A percentile compares a stretch with the other conserved stretches of the same genome.
Conservation (phyloP, 2,113 vertebrate genomes). For the Heterotilapia buettikoferi region DNA sequence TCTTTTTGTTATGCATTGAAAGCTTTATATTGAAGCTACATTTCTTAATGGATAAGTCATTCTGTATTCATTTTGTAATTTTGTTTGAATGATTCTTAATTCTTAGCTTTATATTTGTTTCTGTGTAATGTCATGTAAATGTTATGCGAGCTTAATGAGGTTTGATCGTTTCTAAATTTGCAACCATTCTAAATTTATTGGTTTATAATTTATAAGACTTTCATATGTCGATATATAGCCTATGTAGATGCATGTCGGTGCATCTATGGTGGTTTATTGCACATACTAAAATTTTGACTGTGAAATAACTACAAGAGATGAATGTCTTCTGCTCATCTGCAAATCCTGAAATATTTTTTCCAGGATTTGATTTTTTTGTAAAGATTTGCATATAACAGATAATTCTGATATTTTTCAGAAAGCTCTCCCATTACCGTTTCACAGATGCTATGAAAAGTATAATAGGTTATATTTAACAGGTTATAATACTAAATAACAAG, state of each 20-base stretch:
- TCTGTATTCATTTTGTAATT: background rate
- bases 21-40: background rate
- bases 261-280: background rate
- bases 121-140: background rate
- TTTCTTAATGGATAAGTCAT: background rate
- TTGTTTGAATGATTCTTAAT: background rate
- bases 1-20: accelerated
- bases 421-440: background rate
- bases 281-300: background rate
- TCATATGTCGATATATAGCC: background rate
- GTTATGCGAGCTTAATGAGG: background rate
- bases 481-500: background rate
- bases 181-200: background rate
- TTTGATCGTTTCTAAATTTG: background rate
- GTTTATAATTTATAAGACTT: accelerated
- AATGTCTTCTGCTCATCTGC: background rate
- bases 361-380: background rate
- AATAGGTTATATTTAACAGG: background rate
- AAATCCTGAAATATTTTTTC: background rate
- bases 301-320: background rate
- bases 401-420: background rate
- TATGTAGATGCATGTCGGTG: background rate
- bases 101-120: background rate
- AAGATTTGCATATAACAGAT: accelerated
- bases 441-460: background rate